Base-by-base conservation (phyloP, 2,113 vertebrate genomes). In the Pagrus major region DNA sequence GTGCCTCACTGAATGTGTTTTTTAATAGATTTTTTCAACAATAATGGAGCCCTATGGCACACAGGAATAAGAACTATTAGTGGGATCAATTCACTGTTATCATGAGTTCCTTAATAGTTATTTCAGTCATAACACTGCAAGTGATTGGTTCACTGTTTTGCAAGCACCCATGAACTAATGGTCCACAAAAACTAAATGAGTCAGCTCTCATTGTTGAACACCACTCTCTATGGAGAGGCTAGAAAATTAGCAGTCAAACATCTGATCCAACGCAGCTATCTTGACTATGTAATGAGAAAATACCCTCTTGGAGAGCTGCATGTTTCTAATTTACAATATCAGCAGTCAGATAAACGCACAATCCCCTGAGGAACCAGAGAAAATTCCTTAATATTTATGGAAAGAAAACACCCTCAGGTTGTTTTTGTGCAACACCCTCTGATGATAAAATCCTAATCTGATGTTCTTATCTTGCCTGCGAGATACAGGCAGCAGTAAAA, bases 331-430 rank as follows among this genome's bases (percentile, higher is more conserved):
- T 74, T 23, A 1, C n/a, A 58, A 65, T 61, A 51, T 74, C 51
- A 63, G 33, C 60, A 35, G 25, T 39, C 33, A 20, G 29, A 85
- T 42, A 72, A 72, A 49, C 20, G 42, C 33, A 47, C 5, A 35
- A 6, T 54, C 35, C 27, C 73, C 23, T 2, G 7, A 41, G 46
- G 52, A 15, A 39, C 9, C 10, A 25, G 2, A 55, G 51, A 64
- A 41, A 72, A 52, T 4, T 56, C 20, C 5, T 87, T 20, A 42
- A 83, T 78, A 78, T 80, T 83, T 49, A 71, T 55, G 18, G 14
- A 33, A n/a, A 67, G 9, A 29, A 78, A 76, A 66, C 14, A 35
- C 23, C 75, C 67, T 72, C 8, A 33, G 76, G 61, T 44, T 70
- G 58, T 73, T 71, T 83, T 58, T 69, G 46, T 83, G 51, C 51